A percentile compares a stretch with the other conserved stretches of the same genome.
Evolutionary conservation across 2,888 invertebrate genomes (phyloP).

Genomic region (Heliconius erato): DNA sequence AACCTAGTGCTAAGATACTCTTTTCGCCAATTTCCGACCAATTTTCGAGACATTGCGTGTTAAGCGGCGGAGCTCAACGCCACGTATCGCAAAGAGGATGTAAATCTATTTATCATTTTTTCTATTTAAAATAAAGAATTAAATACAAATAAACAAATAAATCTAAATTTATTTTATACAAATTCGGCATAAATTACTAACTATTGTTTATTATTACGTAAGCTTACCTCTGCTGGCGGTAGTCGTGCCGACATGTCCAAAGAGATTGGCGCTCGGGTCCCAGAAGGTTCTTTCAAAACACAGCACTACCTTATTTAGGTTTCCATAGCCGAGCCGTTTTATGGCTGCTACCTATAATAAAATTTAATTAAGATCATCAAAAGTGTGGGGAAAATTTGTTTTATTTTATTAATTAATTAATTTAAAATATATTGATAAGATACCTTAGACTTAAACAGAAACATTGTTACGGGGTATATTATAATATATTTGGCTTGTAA

Average conservation of each 20-base stretch:
- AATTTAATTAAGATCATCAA: conserved; percentile 28
- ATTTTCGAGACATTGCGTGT: not conserved
- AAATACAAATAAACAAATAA: conserved; percentile 7
- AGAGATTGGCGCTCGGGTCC: conserved; percentile 98
- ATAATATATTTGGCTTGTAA: too few species aligned
- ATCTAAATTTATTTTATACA: not conserved
- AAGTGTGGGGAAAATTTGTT: not conserved
- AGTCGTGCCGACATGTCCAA: conserved; percentile 98
- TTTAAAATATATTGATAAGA: conserved; percentile 13
- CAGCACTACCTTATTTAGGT: conserved; percentile 97
- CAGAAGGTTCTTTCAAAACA: conserved; percentile 99
- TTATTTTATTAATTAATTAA: conserved; percentile 11
- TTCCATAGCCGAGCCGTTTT: conserved; percentile 97
- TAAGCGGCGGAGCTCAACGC: not conserved
- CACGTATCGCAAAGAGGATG: too few species aligned
- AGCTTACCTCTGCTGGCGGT: conserved; percentile 93
- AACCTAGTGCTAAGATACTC: too few species aligned
- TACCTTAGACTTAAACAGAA: not conserved
- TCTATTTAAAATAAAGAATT: too few species aligned
- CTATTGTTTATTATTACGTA: conserved; percentile 37
- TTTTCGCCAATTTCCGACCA: not conserved
- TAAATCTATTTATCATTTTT: too few species aligned
- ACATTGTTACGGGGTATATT: not conserved
- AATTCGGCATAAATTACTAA: conserved; percentile 19
- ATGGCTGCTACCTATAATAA: conserved; percentile 89